These are phyloP conservation scores for Bovichtus variegatus DNA, from an alignment of 2,797 vertebrate species.

Conservation along the genomic window DNA sequence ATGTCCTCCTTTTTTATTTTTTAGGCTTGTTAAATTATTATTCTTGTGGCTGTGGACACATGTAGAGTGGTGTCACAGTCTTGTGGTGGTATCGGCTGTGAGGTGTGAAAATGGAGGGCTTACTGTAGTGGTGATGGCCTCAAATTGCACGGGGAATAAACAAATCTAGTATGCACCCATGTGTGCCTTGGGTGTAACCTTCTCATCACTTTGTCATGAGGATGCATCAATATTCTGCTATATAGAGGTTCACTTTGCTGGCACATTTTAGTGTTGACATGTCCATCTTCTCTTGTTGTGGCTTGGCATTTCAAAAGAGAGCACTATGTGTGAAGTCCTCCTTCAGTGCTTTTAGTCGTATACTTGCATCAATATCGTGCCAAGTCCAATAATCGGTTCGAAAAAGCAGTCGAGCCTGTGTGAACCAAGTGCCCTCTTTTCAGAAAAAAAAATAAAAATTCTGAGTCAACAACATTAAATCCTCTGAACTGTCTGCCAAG, in stretches of 20 bases:
- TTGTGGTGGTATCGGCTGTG: not conserved
- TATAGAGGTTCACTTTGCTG: not conserved
- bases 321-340: slow-evolving; percentile 6
- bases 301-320: slow-evolving; percentile 4
- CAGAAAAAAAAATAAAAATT: slow-evolving; percentile 39
- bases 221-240: slow-evolving; percentile 31
- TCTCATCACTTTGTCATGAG: slow-evolving; percentile 1
- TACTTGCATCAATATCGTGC: slow-evolving; percentile 27
- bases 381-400: slow-evolving; percentile 50
- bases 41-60: not conserved
- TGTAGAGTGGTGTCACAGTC: not conserved
- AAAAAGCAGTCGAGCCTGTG: slow-evolving; percentile 52
- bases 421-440: slow-evolving; percentile 49
- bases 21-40: slow-evolving; percentile 19
- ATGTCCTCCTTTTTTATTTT: no score
- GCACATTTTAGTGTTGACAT: slow-evolving; percentile 21
- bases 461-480: slow-evolving; percentile 67
- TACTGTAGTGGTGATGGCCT: not conserved
- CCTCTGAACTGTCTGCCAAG: slow-evolving; percentile 56
- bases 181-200: slow-evolving; percentile 1
- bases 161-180: not conserved
- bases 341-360: slow-evolving; percentile 13
- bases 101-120: slow-evolving; percentile 4
- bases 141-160: not conserved
- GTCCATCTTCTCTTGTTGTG: slow-evolving; percentile 31